Percentiles rank a stretch among this genome's conserved stretches.
Evolutionary conservation across 2,888 invertebrate genomes (phyloP).

Genomic region (Andrena trimmerana): DNA sequence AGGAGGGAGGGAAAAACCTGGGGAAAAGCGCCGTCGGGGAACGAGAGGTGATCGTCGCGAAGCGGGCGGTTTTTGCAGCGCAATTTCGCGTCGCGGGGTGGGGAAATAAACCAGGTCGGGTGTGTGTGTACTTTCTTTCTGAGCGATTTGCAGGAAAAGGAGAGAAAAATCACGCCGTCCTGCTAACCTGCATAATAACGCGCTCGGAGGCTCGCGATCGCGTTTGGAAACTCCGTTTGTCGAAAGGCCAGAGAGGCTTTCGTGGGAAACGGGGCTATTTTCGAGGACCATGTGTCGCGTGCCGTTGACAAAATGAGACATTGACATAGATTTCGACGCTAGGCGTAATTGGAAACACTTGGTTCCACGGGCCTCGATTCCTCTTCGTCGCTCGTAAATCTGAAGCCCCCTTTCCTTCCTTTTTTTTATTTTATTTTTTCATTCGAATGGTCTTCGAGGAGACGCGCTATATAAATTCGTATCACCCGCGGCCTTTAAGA

Average conservation of each 20-base stretch:
- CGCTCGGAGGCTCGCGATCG: background rate
- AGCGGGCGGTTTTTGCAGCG: background rate
- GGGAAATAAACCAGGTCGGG: constrained; percentile 20
- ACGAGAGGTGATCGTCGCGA: background rate
- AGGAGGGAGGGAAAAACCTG: background rate
- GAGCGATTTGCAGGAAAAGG: constrained; percentile 5
- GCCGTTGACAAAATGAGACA: constrained; percentile 70
- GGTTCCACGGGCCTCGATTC: constrained; percentile 50
- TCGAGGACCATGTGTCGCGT: constrained; percentile 65
- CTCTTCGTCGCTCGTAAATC: constrained; percentile 46
- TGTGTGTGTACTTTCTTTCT: constrained; percentile 14
- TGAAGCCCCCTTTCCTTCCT: constrained; percentile 8
- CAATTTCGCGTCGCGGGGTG: background rate
- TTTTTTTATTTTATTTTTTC: background rate
- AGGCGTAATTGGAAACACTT: constrained; percentile 70
- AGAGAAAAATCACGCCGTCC: background rate
- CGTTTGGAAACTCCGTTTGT: background rate
- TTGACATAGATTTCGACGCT: constrained; percentile 58
- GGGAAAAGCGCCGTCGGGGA: background rate
- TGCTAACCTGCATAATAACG: constrained; percentile 13
- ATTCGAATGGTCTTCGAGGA: background rate
- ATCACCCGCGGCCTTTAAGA: constrained; percentile 13
- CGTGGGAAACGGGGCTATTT: constrained; percentile 63
- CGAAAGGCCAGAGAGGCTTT: constrained; percentile 5
- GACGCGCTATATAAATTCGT: constrained; percentile 18